phyloP scores from a whole-genome alignment of 1,140 invertebrate species.

The Tetranychus cinnabarinus region DNA sequence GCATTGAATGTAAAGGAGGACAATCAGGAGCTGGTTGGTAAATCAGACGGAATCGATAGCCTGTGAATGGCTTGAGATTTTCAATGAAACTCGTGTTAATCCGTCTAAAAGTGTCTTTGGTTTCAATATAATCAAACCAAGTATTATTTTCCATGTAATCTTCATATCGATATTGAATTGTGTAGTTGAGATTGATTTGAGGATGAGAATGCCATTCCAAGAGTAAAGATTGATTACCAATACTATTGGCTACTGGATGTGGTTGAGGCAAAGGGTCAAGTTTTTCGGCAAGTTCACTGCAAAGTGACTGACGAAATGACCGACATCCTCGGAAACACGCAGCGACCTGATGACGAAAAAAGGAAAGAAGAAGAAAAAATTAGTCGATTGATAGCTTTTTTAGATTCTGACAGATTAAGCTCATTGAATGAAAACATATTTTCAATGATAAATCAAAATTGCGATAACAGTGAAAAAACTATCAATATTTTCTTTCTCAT shows the following conservation, averaged over 20 bases:
- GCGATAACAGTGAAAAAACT: no score
- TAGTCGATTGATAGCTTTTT: no score
- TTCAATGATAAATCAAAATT: no score
- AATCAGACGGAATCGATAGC: conserved; percentile 65
- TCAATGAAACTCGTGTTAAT: conserved; percentile 14
- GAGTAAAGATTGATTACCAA: background rate
- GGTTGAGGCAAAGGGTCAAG: background rate
- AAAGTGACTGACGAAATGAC: background rate
- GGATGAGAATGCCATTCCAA: background rate
- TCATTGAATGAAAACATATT: no score
- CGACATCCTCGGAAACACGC: background rate
- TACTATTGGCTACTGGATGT: background rate
- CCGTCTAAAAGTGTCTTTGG: no score
- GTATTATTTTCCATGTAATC: background rate
- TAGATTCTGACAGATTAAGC: no score
- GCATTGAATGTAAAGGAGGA: background rate
- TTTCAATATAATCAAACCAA: background rate
- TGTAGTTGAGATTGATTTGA: background rate
- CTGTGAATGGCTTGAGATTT: conserved; percentile 58
- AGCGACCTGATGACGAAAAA: background rate
- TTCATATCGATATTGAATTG: background rate
- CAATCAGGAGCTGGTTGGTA: conserved; percentile 30
- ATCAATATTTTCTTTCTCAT: no score
- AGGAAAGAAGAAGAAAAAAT: background rate
- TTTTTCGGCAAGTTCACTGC: background rate